Evolutionary conservation across 2,888 invertebrate genomes (phyloP), one percentile per base, ranked within the genome.

Genomic region (Notodonta dromedarius): DNA sequence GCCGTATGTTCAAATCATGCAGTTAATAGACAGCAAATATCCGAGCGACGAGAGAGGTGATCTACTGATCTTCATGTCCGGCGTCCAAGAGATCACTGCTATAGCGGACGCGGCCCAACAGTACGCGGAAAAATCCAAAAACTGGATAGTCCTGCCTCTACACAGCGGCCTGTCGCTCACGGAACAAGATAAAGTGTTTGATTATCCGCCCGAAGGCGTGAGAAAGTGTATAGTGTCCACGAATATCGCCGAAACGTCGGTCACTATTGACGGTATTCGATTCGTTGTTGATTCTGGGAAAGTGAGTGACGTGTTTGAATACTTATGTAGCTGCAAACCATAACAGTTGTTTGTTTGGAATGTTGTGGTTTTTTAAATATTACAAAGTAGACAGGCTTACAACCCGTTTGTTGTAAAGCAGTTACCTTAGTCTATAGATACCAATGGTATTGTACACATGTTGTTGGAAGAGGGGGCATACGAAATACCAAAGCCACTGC

Each of bases 271-370:
- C 85, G 99, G 99, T 0, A 97, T 99, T 59, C 94, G 99, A 79
- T 99, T 99, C 90, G 99, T 99, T 0, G 95, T 98, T 0, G 99
- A 99, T 87, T 99, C 99, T 4, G 99, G 99, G 40, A 99, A 98
- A 94, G 98, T 97, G 68, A 67, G 63, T 56, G 24, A 24, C 24
- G 2, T 24, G 24, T 24, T 24, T 24, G 24, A 24, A 24, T 24
- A 24, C 24, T 24, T 24, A 2, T 24, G 24, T 24, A 24, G 24
- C 24, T 24, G 1, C 24, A 24, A 24, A 24, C 24, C 24, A 24
- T 44, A 11, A 12, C 12, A 24, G n/a, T n/a, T 24, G 24, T 24
- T 24, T 2, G 24, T 24, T 24, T 24, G 2, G 1, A 24, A 24
- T 24, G 24, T 24, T 24, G 24, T 24, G 24, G 24, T 24, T 24